phyloP scores from a whole-genome alignment of 1,140 invertebrate species.

The Alviniconcha marisindica region DNA sequence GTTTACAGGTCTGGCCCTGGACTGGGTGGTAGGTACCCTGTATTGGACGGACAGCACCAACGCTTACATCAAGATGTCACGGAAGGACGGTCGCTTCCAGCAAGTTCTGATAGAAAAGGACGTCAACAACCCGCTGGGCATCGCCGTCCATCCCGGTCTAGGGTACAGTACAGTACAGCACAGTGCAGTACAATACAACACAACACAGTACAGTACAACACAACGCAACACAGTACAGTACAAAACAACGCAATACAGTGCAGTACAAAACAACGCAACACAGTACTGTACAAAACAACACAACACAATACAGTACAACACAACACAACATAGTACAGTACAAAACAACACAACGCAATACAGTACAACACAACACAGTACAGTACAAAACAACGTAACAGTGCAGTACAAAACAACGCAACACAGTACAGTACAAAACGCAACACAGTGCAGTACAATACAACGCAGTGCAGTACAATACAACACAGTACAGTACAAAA shows the following conservation, averaged over 20 bases:
- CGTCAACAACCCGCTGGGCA: slow-evolving; percentile 94
- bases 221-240: background rate
- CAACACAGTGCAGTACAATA: background rate
- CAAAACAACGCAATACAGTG: background rate
- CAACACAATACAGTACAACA: background rate
- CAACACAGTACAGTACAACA: slow-evolving; percentile 6
- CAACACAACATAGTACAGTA: background rate
- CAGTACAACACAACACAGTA: background rate
- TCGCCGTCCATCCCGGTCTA: slow-evolving; percentile 92
- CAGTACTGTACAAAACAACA: background rate
- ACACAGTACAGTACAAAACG: background rate
- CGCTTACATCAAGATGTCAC: slow-evolving; percentile 93
- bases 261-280: background rate
- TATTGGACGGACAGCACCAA: slow-evolving; percentile 97
- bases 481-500: background rate
- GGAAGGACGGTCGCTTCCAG: slow-evolving; percentile 87
- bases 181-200: background rate
- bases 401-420: background rate
- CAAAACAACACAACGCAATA: slow-evolving; percentile 9
- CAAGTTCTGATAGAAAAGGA: slow-evolving; percentile 92
- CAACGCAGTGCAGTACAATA: background rate
- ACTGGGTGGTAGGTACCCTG: slow-evolving; percentile 94
- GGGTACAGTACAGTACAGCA: slow-evolving; percentile 72
- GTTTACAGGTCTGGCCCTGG: slow-evolving; percentile 83
- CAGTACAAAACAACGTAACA: background rate